These are phyloP conservation scores for Labrus mixtus DNA, from an alignment of 2,113 vertebrate genomes.

Conservation along the genomic window DNA sequence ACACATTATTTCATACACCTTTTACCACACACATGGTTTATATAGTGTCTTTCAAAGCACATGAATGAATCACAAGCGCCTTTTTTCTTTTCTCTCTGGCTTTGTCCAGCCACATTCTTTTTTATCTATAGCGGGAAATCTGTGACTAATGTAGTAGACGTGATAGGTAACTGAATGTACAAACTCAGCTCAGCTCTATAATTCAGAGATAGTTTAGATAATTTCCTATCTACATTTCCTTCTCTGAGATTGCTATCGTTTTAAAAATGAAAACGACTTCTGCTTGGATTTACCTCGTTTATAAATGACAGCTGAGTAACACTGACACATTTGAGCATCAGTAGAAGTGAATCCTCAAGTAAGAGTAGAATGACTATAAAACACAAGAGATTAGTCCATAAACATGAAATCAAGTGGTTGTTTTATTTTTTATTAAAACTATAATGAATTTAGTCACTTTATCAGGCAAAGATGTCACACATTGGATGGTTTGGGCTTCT, in stretches of 20 bases:
- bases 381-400: too few relatives aligned
- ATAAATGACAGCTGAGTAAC: neutral
- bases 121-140: neutral
- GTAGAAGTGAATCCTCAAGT: too few relatives aligned
- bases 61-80: conserved; percentile 22
- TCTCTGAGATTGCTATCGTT: conserved; percentile 1
- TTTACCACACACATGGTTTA: neutral
- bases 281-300: neutral
- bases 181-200: neutral
- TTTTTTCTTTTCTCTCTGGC: neutral
- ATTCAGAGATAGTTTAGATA: conserved; percentile 6
- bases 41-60: conserved; percentile 11
- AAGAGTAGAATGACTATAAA: too few relatives aligned
- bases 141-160: neutral
- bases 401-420: too few relatives aligned
- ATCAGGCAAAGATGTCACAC: too few relatives aligned
- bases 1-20: too few relatives aligned
- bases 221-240: neutral
- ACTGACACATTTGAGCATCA: neutral
- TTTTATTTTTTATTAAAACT: too few relatives aligned
- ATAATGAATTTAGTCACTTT: too few relatives aligned
- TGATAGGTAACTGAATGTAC: neutral
- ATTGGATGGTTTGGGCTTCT: too few relatives aligned
- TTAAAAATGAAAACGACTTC: neutral
- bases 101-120: neutral